Conservation (phyloP, 2,888 invertebrate genomes). For the Chesias legatella region DNA sequence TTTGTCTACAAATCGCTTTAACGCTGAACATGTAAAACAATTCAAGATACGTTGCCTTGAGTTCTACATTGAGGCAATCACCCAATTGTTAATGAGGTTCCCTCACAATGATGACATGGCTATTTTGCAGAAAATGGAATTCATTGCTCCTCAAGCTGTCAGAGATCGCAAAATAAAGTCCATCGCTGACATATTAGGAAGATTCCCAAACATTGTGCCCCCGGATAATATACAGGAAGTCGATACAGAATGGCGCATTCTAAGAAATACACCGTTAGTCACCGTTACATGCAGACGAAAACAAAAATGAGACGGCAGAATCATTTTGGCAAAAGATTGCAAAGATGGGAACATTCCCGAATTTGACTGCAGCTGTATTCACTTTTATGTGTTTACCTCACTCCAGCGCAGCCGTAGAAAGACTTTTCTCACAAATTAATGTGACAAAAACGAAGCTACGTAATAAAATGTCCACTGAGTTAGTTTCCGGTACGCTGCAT, state of each 20-base stretch:
- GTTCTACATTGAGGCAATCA: conserved; percentile 10
- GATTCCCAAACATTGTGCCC: conserved; percentile 7
- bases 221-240: conserved; percentile 9
- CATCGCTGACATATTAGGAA: no score
- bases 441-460: conserved; percentile 12
- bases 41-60: conserved; percentile 13
- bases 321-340: conserved; percentile 6
- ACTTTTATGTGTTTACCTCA: conserved; percentile 16
- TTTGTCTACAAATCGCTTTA: not conserved
- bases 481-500: no score
- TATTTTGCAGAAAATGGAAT: no score
- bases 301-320: no score
- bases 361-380: no score
- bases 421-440: conserved; percentile 12
- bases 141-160: no score
- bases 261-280: no score
- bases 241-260: conserved; percentile 10
- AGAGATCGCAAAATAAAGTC: no score
- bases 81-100: conserved; percentile 4
- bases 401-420: conserved; percentile 13
- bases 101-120: no score
- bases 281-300: no score
- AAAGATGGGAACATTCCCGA: no score
- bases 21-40: not conserved
- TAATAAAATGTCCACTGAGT: conserved; percentile 10